Evolutionary conservation across 2,113 vertebrate species (phyloP), one percentile per base, ranked within the genome.

Genomic region (Opisthocomus hoazin): DNA sequence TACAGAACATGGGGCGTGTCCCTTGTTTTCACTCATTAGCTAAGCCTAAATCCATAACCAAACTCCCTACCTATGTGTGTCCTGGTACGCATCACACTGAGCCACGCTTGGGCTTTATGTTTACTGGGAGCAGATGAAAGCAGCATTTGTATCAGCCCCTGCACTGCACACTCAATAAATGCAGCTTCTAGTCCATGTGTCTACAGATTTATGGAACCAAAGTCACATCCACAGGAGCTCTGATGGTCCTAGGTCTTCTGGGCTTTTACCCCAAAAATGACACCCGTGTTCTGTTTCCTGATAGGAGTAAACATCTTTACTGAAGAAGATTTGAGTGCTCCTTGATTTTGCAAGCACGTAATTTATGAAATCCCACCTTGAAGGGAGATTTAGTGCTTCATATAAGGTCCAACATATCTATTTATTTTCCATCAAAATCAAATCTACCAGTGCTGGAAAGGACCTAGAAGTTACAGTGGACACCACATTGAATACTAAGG

Each of bases 341-440:
- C 76, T 68, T 76, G 57, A 91, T 93, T 89, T 86, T 3, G 0
- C 63, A 76, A 45, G 24, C 37, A 50, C 34, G 24, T 32, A 71
- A 87, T 84, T 84, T 87, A 77, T 46, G 45, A 84, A 92, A 76
- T 89, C n/a, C 41, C 68, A 84, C 50, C 58, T 56, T 69, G 50
- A 87, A 77, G 36, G 15, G 22, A 84, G 48, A 80, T 57, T 54
- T 77, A 75, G 32, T 76, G 76, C 86, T 84, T 95, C 64, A 36
- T 77, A 74, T 81, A 45, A 34, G 36, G 17, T 77, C 54, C 6
- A 94, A 89, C 10, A 60, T 73, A 84, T 30, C 34, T 11, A 48
- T 84, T 91, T 11, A 43, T 87, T 93, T 91, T 77, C 77, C 58
- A 89, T 16, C 50, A 51, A 81, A 73, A 69, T 74, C 77, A 77